Evolutionary conservation across 2,888 invertebrate genomes (phyloP).

Genomic region (Incurvaria masculella): DNA sequence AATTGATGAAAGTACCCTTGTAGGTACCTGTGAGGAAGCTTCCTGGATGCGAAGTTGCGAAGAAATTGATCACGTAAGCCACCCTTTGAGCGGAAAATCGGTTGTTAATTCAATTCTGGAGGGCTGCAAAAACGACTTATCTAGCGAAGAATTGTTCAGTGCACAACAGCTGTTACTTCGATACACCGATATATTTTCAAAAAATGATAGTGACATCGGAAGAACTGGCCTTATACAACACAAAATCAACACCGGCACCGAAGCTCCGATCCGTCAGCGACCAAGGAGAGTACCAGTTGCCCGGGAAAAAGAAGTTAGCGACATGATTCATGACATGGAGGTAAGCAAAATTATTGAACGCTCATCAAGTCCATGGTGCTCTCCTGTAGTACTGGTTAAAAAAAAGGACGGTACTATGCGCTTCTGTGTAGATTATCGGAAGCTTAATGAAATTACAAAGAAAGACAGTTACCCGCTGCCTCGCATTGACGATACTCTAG

Average conservation of each 20-base stretch:
- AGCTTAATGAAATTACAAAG: conserved; percentile 10
- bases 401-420: conserved; percentile 15
- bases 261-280: not conserved
- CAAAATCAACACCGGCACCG: not conserved
- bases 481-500: conserved; percentile 29
- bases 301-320: not conserved
- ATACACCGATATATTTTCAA: not conserved
- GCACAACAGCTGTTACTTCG: not conserved
- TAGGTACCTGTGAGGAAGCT: not conserved
- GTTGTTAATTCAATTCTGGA: not conserved
- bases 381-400: conserved; percentile 16
- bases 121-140: not conserved
- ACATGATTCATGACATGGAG: not conserved
- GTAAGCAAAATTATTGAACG: conserved; percentile 7
- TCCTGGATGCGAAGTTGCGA: not conserved
- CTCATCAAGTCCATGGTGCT: conserved; percentile 10
- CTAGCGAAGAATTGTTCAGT: not conserved
- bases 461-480: conserved; percentile 27
- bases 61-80: too few species aligned
- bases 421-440: conserved; percentile 15
- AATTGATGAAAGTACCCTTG: not conserved
- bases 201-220: not conserved
- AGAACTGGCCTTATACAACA: not conserved
- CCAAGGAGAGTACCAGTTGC: not conserved
- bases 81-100: not conserved